These are phyloP conservation scores for Anguilla japonica DNA, from an alignment of 2,113 vertebrate genomes.

Conservation along the genomic window DNA sequence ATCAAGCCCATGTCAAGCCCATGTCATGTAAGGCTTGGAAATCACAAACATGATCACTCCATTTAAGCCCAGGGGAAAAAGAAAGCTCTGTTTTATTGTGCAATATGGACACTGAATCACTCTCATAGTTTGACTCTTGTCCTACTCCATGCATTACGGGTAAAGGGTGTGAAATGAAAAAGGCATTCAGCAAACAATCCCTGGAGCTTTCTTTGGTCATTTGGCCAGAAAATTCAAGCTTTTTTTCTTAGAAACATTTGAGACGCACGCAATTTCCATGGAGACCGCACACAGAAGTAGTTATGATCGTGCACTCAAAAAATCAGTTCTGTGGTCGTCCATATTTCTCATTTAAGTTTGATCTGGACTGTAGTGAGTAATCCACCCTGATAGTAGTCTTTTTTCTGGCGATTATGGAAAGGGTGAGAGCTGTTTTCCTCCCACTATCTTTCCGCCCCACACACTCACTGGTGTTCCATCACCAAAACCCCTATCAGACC, in stretches of 20 bases:
- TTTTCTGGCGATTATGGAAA: neutral
- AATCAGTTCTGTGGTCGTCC: neutral
- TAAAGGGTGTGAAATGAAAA: neutral
- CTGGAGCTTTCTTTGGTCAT: too few species aligned
- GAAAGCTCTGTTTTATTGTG: neutral
- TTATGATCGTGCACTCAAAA: too few species aligned
- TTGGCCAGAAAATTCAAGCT: neutral
- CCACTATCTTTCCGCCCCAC: neutral
- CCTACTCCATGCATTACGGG: neutral
- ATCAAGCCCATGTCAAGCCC: neutral
- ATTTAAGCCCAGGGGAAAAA: neutral
- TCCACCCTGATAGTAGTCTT: neutral
- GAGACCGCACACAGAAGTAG: too few species aligned
- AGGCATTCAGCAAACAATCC: neutral
- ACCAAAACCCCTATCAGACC: neutral
- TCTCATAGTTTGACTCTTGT: neutral
- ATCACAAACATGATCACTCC: neutral
- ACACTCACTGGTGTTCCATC: neutral
- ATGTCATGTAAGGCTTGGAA: neutral
- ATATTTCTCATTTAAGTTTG: neutral
- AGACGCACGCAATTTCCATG: neutral
- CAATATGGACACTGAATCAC: neutral
- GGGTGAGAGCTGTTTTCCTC: neutral
- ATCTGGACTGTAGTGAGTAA: neutral
- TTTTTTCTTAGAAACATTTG: neutral